These are phyloP conservation scores for Microcaecilia unicolor DNA, from an alignment of 2,797 vertebrate species.

Conservation along the genomic window DNA sequence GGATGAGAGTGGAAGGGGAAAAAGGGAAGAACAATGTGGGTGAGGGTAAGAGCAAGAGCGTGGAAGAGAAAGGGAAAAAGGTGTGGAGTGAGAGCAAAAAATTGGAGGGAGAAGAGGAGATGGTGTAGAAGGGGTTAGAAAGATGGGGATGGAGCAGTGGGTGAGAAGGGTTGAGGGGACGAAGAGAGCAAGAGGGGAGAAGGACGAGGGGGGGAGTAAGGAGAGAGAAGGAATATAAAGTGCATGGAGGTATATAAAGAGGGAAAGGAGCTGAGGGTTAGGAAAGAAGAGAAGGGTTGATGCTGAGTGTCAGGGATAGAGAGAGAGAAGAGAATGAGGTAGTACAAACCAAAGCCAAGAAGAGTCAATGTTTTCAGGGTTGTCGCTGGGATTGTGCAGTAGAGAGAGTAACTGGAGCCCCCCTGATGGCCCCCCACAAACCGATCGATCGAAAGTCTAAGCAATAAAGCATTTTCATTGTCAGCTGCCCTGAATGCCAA, in stretches of 20 bases:
- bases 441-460: slow-evolving; percentile 87
- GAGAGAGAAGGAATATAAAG: slow-evolving; percentile 52
- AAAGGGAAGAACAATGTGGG: not conserved
- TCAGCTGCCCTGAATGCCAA: slow-evolving; percentile 92
- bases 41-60: not conserved
- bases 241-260: too few relatives aligned
- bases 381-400: slow-evolving; percentile 17
- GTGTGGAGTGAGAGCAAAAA: slow-evolving; percentile 38
- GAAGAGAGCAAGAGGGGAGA: slow-evolving; percentile 35
- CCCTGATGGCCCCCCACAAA: slow-evolving; percentile 62
- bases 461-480: slow-evolving; percentile 94
- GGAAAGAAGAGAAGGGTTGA: slow-evolving; percentile 44
- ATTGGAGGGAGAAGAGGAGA: too few relatives aligned
- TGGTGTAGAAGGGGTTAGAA: too few relatives aligned
- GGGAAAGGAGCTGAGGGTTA: slow-evolving; percentile 48
- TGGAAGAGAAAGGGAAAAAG: slow-evolving; percentile 5
- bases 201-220: slow-evolving; percentile 26
- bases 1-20: not conserved
- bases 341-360: too few relatives aligned
- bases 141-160: too few relatives aligned
- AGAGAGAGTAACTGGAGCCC: slow-evolving; percentile 48
- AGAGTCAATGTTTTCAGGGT: too few relatives aligned
- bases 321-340: too few relatives aligned
- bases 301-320: slow-evolving; percentile 76
- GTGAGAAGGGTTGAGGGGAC: too few relatives aligned